These are phyloP conservation scores for Hesperophylax magnus DNA, from an alignment of 1,140 invertebrate species.

Conservation along the genomic window DNA sequence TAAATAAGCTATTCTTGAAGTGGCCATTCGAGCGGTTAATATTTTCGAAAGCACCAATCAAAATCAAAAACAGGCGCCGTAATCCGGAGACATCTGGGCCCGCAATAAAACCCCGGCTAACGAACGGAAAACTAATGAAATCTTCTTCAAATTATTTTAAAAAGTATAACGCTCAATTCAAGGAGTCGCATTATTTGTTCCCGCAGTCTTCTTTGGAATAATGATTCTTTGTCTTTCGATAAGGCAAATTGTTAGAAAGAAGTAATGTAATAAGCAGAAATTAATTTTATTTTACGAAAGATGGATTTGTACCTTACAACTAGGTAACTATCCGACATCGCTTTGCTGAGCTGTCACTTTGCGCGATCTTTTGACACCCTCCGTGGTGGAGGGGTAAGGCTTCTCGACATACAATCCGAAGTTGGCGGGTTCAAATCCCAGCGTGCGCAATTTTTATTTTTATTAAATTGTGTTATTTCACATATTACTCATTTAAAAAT, in stretches of 20 bases:
- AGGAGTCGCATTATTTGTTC: not conserved
- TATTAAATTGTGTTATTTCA: no score
- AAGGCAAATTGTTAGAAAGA: not conserved
- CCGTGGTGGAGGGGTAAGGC: no score
- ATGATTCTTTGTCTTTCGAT: not conserved
- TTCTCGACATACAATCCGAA: no score
- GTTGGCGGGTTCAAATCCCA: no score
- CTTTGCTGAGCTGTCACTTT: no score
- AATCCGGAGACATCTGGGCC: slow-evolving; percentile 31
- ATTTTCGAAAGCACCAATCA: slow-evolving; percentile 31
- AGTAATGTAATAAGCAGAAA: slow-evolving; percentile 6
- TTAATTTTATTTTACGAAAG: not conserved
- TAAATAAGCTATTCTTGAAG: slow-evolving; percentile 26
- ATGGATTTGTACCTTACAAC: no score
- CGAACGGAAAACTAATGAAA: slow-evolving; percentile 31
- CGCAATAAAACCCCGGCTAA: slow-evolving; percentile 23
- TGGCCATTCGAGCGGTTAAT: slow-evolving; percentile 28
- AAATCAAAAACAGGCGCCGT: slow-evolving; percentile 32
- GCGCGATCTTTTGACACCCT: no score
- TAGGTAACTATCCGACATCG: no score
- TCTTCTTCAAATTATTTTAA: slow-evolving; percentile 14
- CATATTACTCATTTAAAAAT: no score
- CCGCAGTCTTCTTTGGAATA: not conserved
- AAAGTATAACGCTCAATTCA: slow-evolving; percentile 21
- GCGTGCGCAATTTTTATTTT: no score